Evolutionary conservation across 1,140 invertebrate genomes (phyloP).

Genomic region (Cotesia glomerata): DNA sequence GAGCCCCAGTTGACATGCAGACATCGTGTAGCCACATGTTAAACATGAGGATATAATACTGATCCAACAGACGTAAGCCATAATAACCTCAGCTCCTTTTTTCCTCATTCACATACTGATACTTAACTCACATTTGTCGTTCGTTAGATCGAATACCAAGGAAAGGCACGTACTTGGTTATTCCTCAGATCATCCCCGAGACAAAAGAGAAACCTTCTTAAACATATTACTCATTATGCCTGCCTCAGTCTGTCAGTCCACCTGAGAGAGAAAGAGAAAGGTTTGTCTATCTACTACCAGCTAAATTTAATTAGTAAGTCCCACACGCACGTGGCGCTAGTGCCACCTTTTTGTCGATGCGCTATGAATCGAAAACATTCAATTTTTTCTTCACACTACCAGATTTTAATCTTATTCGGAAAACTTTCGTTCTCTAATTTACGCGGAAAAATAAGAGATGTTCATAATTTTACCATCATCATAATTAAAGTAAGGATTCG

Average conservation of each 20-base stretch:
- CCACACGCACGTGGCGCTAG: constrained; percentile 28
- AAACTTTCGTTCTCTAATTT: too few relatives aligned
- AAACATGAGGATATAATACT: constrained; percentile 5
- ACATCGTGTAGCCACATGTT: constrained; percentile 12
- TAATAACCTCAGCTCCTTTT: neutral
- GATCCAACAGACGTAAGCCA: neutral
- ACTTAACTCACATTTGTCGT: too few relatives aligned
- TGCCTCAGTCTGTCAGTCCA: neutral
- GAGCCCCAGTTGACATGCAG: constrained; percentile 9
- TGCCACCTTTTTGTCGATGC: neutral
- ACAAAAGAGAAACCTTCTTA: too few relatives aligned
- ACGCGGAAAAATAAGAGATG: too few relatives aligned
- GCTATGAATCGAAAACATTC: constrained; percentile 17
- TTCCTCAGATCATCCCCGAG: too few relatives aligned
- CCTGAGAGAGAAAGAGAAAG: neutral
- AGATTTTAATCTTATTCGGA: constrained; percentile 3
- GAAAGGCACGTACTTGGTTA: too few relatives aligned
- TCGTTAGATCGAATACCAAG: too few relatives aligned
- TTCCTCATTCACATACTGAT: too few relatives aligned
- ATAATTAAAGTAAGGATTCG: too few relatives aligned
- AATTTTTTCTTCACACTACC: neutral
- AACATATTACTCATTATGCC: too few relatives aligned
- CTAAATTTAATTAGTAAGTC: constrained; percentile 34
- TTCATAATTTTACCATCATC: too few relatives aligned
- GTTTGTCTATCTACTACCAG: constrained; percentile 9